Conservation (phyloP, 2,113 vertebrate genomes). For the Ariopsis seemanni region DNA sequence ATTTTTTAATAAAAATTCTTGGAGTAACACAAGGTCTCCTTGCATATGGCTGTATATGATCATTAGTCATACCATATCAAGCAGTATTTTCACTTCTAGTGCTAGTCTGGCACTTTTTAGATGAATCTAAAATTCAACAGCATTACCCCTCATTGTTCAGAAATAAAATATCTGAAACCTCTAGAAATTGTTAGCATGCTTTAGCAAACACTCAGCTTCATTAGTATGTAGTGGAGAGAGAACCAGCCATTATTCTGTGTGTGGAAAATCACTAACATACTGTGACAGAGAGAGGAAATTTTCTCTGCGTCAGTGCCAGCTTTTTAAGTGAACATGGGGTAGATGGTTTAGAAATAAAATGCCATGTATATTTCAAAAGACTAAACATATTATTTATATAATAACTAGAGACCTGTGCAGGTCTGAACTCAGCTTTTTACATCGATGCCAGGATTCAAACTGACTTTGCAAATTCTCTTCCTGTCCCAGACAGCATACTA, state of each 20-base stretch:
- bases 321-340: neutral
- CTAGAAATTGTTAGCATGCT: slow-evolving; percentile 41
- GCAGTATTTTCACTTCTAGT: neutral
- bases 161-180: slow-evolving; percentile 46
- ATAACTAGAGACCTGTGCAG: no score
- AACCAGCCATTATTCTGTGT: slow-evolving; percentile 20
- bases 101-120: slow-evolving; percentile 4
- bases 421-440: no score
- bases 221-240: slow-evolving; percentile 35
- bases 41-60: no score
- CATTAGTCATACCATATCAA: neutral
- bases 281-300: neutral
- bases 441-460: no score
- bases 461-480: no score
- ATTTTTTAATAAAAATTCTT: neutral
- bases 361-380: neutral
- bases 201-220: slow-evolving; percentile 32
- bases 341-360: neutral
- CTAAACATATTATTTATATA: no score
- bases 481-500: no score
- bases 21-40: neutral
- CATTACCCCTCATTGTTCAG: slow-evolving; percentile 37
- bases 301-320: neutral
- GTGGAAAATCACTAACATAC: slow-evolving; percentile 11
- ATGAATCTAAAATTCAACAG: slow-evolving; percentile 47